phyloP scores from a whole-genome alignment of 2,113 vertebrate species.

The Oceanites oceanicus region DNA sequence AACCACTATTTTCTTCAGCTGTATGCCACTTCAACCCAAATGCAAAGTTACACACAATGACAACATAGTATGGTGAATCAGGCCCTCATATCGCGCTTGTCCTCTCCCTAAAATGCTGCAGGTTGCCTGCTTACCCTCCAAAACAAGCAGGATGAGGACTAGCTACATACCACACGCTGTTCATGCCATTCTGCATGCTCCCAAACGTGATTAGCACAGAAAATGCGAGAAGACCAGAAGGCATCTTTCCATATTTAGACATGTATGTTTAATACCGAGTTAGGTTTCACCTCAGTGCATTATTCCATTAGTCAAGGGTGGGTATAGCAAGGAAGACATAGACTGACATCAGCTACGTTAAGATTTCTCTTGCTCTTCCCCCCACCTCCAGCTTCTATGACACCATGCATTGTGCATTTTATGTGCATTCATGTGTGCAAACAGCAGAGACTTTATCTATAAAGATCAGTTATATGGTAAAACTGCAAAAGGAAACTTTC shows the following conservation, averaged over 20 bases:
- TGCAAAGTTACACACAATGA: not conserved
- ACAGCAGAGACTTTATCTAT: conserved; percentile 1
- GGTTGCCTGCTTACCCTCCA: not conserved
- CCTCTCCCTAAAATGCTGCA: conserved; percentile 7
- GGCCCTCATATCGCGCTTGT: not conserved
- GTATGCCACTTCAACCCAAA: not conserved
- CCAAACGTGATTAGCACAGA: conserved; percentile 33
- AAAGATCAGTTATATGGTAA: not conserved
- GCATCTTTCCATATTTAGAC: conserved; percentile 41
- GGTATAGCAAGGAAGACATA: not conserved
- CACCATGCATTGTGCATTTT: conserved; percentile 11
- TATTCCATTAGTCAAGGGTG: not conserved
- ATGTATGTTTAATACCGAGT: conserved; percentile 1
- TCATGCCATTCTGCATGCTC: conserved; percentile 4
- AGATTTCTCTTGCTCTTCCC: conserved; percentile 29
- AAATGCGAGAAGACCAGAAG: conserved; percentile 49
- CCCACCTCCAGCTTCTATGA: not conserved
- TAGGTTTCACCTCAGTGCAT: conserved; percentile 30
- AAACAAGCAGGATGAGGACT: not conserved
- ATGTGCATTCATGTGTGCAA: conserved; percentile 7
- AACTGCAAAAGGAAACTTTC: conserved; percentile 54
- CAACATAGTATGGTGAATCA: not conserved
- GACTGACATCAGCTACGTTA: conserved; percentile 35
- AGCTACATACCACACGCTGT: not conserved
- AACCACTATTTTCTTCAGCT: not conserved